Evolutionary conservation across 2,888 invertebrate species (phyloP).

Genomic region (Drepana falcataria): DNA sequence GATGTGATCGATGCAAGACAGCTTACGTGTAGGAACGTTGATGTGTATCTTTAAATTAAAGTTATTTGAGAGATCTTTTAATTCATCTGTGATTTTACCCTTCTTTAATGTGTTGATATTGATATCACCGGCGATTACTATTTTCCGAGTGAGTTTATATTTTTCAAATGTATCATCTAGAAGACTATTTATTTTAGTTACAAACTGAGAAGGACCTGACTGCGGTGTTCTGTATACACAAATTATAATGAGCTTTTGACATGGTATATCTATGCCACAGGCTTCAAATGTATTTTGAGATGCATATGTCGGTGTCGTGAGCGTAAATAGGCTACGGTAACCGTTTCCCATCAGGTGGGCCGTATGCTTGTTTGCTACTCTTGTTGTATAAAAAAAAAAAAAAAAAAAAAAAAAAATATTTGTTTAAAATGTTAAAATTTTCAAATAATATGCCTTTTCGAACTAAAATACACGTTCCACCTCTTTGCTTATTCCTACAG

Average conservation of each 20-base stretch:
- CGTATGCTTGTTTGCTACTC: no score
- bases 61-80: conserved; percentile 1
- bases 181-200: conserved; percentile 2
- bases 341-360: no score
- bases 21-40: conserved; percentile 4
- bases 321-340: no score
- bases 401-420: no score
- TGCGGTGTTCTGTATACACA: conserved; percentile 3
- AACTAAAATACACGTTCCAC: conserved; percentile 8
- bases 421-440: background rate
- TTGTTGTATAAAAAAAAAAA: no score
- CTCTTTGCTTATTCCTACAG: conserved; percentile 7
- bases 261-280: conserved; percentile 3
- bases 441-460: background rate
- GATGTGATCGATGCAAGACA: conserved; percentile 6
- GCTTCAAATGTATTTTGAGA: conserved; percentile 3
- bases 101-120: conserved; percentile 7
- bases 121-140: conserved; percentile 6
- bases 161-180: conserved; percentile 2
- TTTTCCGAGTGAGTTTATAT: conserved; percentile 1
- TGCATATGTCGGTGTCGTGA: no score
- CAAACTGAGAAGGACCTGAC: conserved; percentile 1
- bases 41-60: conserved; percentile 5
- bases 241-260: background rate
- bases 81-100: background rate